Evolutionary conservation across 1,140 invertebrate species (phyloP), one percentile per base, ranked within the genome.

Genomic region (Dryas iulia): DNA sequence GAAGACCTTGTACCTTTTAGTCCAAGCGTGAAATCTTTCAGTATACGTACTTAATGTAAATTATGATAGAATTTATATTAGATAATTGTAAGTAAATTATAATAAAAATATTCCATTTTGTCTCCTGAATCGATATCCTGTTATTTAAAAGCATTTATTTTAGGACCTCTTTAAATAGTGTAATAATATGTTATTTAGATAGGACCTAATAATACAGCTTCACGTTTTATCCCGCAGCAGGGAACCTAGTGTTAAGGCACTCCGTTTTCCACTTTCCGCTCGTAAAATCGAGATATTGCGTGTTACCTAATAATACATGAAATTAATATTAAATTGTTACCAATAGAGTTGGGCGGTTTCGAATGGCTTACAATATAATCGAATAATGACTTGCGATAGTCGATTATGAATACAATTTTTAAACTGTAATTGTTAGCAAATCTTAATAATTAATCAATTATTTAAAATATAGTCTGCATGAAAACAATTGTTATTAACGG

Each of bases 1-100:
- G 77, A 76, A 77, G 75, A 77, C 70, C 61, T 47, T 73, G 85
- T 86, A 87, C 81, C 85, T 89, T 83, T 85, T 89, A 89, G 87
- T 89, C 85, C 86, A 87, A 86, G 76, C 75, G 87, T 90, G 84
- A 88, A 87, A 86, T 86, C 77, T 87, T 90, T 91, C 89, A 87
- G 89, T 91, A 91, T 91, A 91, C 89, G 89, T 91, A 91, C 89
- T 91, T 91, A 91, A 89, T 91, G 86, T 91, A 91, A 91, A 87
- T 84, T 87, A 87, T 84, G 78, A 86, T 89, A 90, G 85, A 90
- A 88, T 89, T 88, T 91, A 91, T 91, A 90, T 89, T 89, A 89
- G 87, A 86, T 89, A 91, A 91, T 82, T 83, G 39, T 89, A 90
- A 88, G 87, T 87, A 90, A 90, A 88, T 89, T 89, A 90, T 89